A percentile compares a stretch with the other conserved stretches of the same genome.
phyloP scores from a whole-genome alignment of 2,888 invertebrate genomes.

The Epinotia nisella region DNA sequence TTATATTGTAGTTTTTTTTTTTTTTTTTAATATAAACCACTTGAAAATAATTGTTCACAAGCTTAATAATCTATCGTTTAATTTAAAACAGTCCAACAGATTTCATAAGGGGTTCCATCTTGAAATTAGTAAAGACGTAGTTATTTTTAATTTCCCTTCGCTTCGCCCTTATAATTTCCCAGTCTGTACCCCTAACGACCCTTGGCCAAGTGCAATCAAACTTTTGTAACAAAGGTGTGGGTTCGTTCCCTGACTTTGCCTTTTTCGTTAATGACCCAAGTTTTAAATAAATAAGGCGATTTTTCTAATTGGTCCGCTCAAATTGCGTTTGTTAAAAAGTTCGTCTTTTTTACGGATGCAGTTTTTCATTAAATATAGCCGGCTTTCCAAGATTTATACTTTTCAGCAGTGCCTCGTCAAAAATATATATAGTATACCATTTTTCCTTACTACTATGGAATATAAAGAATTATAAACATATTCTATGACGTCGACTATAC shows the following conservation, averaged over 20 bases:
- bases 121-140: conserved; percentile 51
- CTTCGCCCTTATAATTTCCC: conserved; percentile 52
- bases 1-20: too few relatives aligned
- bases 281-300: conserved; percentile 32
- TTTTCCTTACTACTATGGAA: too few relatives aligned
- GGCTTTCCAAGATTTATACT: too few relatives aligned
- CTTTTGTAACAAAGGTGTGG: conserved; percentile 38
- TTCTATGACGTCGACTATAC: too few relatives aligned
- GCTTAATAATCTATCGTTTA: too few relatives aligned
- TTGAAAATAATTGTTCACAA: too few relatives aligned
- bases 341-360: conserved; percentile 9
- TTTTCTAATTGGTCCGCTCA: conserved; percentile 39
- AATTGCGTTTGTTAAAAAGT: conserved; percentile 38
- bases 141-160: conserved; percentile 19
- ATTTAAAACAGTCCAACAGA: too few relatives aligned
- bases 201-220: conserved; percentile 56
- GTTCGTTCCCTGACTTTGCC: conserved; percentile 28
- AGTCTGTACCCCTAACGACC: conserved; percentile 53
- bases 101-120: conserved; percentile 20
- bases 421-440: too few relatives aligned
- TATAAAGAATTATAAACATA: too few relatives aligned
- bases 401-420: too few relatives aligned
- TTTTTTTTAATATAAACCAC: too few relatives aligned
- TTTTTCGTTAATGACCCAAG: conserved; percentile 37
- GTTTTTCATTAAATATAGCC: neutral